These are phyloP conservation scores for Lasioglossum villosulum DNA, from an alignment of 2,888 invertebrate genomes.

Conservation along the genomic window DNA sequence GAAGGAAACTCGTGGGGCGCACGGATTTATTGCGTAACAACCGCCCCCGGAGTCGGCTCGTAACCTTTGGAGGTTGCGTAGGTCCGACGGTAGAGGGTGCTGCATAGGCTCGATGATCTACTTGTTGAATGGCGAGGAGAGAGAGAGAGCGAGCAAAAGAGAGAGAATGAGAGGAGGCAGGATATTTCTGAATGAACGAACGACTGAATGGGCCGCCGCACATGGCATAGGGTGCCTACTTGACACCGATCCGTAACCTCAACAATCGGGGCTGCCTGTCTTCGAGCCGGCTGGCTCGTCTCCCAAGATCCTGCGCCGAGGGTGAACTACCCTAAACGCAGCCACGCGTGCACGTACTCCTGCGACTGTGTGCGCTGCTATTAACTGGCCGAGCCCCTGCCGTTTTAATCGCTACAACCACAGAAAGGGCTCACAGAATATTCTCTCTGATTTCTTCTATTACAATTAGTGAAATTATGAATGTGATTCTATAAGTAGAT, in stretches of 20 bases:
- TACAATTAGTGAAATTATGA: not conserved
- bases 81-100: slow-evolving; percentile 76
- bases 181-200: slow-evolving; percentile 77
- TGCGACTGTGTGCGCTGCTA: not conserved
- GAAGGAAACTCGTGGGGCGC: slow-evolving; percentile 65
- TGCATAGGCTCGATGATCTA: slow-evolving; percentile 77
- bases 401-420: not conserved
- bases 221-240: slow-evolving; percentile 77
- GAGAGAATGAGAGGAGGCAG: slow-evolving; percentile 68
- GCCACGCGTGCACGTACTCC: not conserved
- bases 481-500: not conserved
- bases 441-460: not conserved
- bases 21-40: slow-evolving; percentile 75
- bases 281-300: slow-evolving; percentile 65
- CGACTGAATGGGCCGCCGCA: slow-evolving; percentile 76
- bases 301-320: slow-evolving; percentile 39
- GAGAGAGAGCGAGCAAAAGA: slow-evolving; percentile 18
- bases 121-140: slow-evolving; percentile 73
- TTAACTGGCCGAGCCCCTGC: not conserved
- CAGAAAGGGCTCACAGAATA: not conserved
- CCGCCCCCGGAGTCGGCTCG: slow-evolving; percentile 73
- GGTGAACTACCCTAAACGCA: not conserved
- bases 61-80: slow-evolving; percentile 77
- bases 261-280: slow-evolving; percentile 71
- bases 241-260: slow-evolving; percentile 77